These are phyloP conservation scores for Cydia splendana DNA, from an alignment of 1,140 invertebrate species.

Conservation along the genomic window DNA sequence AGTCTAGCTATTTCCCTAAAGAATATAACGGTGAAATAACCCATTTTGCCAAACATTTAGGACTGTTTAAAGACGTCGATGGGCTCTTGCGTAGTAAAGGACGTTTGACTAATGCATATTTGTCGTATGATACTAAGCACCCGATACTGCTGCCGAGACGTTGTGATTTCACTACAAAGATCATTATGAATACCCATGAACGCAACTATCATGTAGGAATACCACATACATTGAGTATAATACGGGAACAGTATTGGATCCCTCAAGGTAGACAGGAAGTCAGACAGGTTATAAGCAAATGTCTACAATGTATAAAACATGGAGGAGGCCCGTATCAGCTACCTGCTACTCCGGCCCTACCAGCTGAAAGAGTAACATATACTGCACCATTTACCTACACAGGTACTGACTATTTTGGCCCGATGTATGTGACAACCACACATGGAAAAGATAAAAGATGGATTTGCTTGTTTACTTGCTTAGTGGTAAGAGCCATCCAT, in stretches of 20 bases:
- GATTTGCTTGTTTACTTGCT: conserved; percentile 52
- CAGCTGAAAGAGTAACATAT: conserved; percentile 30
- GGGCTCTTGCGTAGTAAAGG: conserved; percentile 27
- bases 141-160: conserved; percentile 33
- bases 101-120: conserved; percentile 16
- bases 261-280: conserved; percentile 26
- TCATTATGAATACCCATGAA: conserved; percentile 30
- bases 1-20: conserved; percentile 2
- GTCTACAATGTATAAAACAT: conserved; percentile 32
- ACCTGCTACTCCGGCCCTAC: conserved; percentile 25
- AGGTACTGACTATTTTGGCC: conserved; percentile 33
- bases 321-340: conserved; percentile 32
- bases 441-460: conserved; percentile 47
- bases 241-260: conserved; percentile 34
- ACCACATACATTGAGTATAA: conserved; percentile 29
- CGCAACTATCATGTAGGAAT: conserved; percentile 34
- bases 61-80: conserved; percentile 16
- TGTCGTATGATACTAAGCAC: conserved; percentile 26
- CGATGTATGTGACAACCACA: background rate
- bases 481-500: conserved; percentile 49
- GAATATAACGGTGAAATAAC: conserved; percentile 18
- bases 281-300: conserved; percentile 27
- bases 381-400: conserved; percentile 30
- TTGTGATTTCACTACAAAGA: conserved; percentile 30
- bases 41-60: conserved; percentile 20